Conservation (phyloP, 1,140 invertebrate genomes). For the Pseudomyrmex gracilis region DNA sequence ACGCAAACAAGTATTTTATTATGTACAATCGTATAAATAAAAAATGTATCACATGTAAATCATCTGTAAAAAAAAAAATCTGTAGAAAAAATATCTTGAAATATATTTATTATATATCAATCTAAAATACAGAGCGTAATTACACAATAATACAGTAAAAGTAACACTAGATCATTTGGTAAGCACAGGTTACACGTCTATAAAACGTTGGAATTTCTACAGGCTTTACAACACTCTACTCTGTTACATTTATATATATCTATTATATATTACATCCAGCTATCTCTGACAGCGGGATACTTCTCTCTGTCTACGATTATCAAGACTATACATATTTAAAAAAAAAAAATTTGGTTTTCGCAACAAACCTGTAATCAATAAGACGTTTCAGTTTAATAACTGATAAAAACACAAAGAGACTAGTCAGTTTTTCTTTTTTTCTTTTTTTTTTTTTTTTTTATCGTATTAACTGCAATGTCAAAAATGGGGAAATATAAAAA, state of each 20-base stretch:
- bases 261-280: conserved; percentile 12
- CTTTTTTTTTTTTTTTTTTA: too few species aligned
- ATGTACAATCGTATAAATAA: too few species aligned
- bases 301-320: background rate
- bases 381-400: conserved; percentile 20
- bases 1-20: too few species aligned
- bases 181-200: conserved; percentile 43
- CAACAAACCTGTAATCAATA: conserved; percentile 4
- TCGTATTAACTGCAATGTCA: too few species aligned
- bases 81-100: conserved; percentile 38
- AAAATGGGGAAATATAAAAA: conserved; percentile 75
- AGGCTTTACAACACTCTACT: conserved; percentile 26
- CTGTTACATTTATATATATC: conserved; percentile 14
- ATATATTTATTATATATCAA: conserved; percentile 52
- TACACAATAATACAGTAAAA: conserved; percentile 35
- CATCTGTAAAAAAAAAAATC: background rate
- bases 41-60: too few species aligned
- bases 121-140: conserved; percentile 37
- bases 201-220: background rate
- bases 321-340: background rate
- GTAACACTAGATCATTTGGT: conserved; percentile 45
- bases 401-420: conserved; percentile 34
- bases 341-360: background rate
- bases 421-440: conserved; percentile 46
- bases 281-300: background rate